Evolutionary conservation across 2,888 invertebrate species (phyloP), one percentile per base, ranked within the genome.

Genomic region (Athalia circularis): DNA sequence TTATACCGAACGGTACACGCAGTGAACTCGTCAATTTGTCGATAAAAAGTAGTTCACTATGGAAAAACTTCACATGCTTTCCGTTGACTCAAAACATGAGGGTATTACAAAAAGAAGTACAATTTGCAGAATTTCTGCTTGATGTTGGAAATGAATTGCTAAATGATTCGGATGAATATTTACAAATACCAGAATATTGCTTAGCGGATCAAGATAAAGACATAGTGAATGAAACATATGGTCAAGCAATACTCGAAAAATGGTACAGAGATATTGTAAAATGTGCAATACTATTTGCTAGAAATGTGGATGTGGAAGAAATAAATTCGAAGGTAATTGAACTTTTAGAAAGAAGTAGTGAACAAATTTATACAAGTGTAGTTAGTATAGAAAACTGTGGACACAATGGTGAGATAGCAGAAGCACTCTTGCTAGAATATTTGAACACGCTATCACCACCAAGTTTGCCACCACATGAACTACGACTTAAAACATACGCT

Each of bases 11-110:
- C 15, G 65, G 47, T 13, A 65, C 48, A 13, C 47, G 65, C 11
- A 65, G 48, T 29, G 29, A 29, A 29, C 0, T 29, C 0, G 29
- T 85, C 4, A 82, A 81, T 82, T 68, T 83, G 45, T 83, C 82
- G n/a, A 83, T 85, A 9, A 84, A 85, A 77, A 79, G 47, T 72
- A 83, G 83, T 79, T 50, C 64, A 29, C 43, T 84, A 52, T 84
- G 81, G 84, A 64, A 57, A 76, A 8, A 78, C 64, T 84, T 85
- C 65, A 3, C 9, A 3, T 80, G 80, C 50, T 81, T 80, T 77
- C 68, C 82, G 8, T 77, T 85, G n/a, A 84, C 79, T 43, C 3
- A 79, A 15, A 79, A 79, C n/a, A 79, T 79, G 79, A 59, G 78
- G 5, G 70, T 68, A 2, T 77, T 81, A 78, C 79, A 79, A 7